These are phyloP conservation scores for Brachionus manjavacas DNA, from an alignment of 1,140 invertebrate genomes.

Conservation along the genomic window DNA sequence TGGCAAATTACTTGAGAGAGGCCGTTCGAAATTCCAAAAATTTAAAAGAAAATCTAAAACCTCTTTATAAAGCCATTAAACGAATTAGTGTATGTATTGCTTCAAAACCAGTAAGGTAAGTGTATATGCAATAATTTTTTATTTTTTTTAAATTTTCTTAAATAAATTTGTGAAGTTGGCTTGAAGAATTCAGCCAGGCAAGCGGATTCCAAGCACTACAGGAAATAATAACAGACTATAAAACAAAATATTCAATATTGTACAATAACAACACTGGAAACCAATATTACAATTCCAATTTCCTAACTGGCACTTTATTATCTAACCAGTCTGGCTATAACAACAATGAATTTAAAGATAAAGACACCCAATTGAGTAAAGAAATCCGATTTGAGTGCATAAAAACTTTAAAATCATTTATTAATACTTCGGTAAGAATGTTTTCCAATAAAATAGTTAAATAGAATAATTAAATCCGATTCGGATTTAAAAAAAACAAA, in stretches of 20 bases:
- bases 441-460: too few species aligned
- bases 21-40: constrained; percentile 18
- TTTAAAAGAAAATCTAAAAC: constrained; percentile 40
- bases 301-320: background rate
- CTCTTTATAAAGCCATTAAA: background rate
- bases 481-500: too few species aligned
- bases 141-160: background rate
- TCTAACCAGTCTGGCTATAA: background rate
- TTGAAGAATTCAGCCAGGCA: constrained; percentile 31
- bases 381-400: constrained; percentile 38
- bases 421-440: constrained; percentile 23
- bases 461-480: too few species aligned
- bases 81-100: constrained; percentile 39
- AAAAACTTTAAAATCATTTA: constrained; percentile 25
- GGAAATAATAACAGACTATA: constrained; percentile 34
- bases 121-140: too few species aligned
- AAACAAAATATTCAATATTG: constrained; percentile 33
- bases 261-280: constrained; percentile 13
- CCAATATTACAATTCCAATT: constrained; percentile 39
- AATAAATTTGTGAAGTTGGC: constrained; percentile 2
- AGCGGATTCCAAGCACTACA: constrained; percentile 12
- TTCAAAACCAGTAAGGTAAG: constrained; percentile 23
- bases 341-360: constrained; percentile 38
- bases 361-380: constrained; percentile 28
- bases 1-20: constrained; percentile 22